Base-by-base conservation (phyloP, 2,113 vertebrate species). In the Syngnathus scovelli region DNA sequence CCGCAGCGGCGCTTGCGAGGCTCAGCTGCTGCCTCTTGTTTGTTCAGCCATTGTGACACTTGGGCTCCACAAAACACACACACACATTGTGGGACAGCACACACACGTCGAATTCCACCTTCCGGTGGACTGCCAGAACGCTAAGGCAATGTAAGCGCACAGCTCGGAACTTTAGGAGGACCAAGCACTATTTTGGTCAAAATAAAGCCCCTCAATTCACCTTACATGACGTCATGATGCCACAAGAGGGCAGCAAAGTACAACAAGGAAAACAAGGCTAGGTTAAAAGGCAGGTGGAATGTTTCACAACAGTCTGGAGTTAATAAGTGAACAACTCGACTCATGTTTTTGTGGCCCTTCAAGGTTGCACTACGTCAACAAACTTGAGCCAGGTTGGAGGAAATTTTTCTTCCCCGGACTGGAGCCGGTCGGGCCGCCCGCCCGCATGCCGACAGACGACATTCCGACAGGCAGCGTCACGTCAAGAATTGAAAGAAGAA, bases 41-140 rank as follows among this genome's bases (percentile, higher is more conserved):
- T 86, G 81, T 74, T 74, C 83, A 85, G 84, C 74, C 74, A 65
- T 69, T 83, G 54, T 88, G 78, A 78, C 84, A 74, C 80, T 85
- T 78, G 82, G 85, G 72, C 72, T 78, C 74, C 52, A 85, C 77
- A 78, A 80, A 66, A 67, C 67, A 75, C 81, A 64, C 70, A 58
- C 61, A 68, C 64, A 67, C 68, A 21, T 56, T 33, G 5, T 36
- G 54, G 23, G 23, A 27, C 13, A 12, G 19, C 36, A 71, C 39
- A 51, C 69, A 39, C 55, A 5, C 41, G 36, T 63, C 70, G 69
- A 71, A 84, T 84, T 83, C 76, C 64, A 60, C 27, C 1, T 23
- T 2, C 19, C 5, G 6, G 21, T 27, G 52, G 23, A 52, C 19
- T 10, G 8, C 49, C 3, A n/a, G 15, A 48, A 55, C 52, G 7